Evolutionary conservation across 2,113 vertebrate species (phyloP).

Genomic region (Hemiprocne comata): DNA sequence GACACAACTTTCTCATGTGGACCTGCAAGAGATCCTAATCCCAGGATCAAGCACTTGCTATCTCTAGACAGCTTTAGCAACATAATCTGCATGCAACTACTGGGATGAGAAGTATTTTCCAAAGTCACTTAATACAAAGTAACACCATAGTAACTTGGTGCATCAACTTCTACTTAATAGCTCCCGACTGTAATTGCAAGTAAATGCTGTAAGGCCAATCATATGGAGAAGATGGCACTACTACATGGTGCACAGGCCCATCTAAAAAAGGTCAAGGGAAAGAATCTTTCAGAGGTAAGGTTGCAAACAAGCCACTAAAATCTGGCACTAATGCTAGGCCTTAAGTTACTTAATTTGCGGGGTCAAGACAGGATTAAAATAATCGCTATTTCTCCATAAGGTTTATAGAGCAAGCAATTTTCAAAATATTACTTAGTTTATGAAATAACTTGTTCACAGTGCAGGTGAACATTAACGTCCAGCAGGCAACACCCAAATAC

Average conservation of each 20-base stretch:
- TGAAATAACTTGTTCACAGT: neutral
- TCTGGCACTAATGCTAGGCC: neutral
- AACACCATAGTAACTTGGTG: neutral
- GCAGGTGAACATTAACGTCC: neutral
- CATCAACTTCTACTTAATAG: neutral
- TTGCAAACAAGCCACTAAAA: neutral
- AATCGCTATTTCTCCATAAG: neutral
- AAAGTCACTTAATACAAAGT: slow-evolving; percentile 19
- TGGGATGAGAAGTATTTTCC: slow-evolving; percentile 22
- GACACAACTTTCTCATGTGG: slow-evolving; percentile 8
- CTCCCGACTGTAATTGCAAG: neutral
- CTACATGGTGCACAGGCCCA: neutral
- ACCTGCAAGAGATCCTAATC: slow-evolving; percentile 41
- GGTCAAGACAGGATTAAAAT: neutral
- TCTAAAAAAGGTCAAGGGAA: neutral
- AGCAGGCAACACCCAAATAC: slow-evolving; percentile 10
- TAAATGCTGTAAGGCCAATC: neutral
- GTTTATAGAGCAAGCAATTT: neutral
- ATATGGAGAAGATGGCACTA: neutral
- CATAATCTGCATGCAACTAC: slow-evolving; percentile 1
- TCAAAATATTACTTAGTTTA: neutral
- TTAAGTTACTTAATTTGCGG: neutral
- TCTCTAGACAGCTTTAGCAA: slow-evolving; percentile 30
- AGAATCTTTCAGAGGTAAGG: neutral
- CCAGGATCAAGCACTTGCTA: neutral